These are phyloP conservation scores for Autographa gamma DNA, from an alignment of 2,888 invertebrate species.

Conservation along the genomic window DNA sequence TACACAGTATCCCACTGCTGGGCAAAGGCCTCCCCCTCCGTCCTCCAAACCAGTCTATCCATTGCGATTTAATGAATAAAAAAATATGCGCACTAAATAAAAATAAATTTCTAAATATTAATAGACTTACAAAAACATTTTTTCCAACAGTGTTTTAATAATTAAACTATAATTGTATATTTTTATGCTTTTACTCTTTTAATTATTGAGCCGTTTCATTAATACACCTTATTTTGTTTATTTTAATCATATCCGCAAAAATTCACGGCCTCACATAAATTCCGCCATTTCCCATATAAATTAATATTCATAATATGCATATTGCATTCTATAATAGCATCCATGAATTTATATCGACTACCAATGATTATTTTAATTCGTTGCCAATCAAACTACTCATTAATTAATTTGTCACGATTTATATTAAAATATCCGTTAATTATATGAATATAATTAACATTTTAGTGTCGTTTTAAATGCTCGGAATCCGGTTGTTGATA, in stretches of 20 bases:
- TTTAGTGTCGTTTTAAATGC: conserved; percentile 35
- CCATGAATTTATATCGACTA: conserved; percentile 43
- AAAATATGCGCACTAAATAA: too few species aligned
- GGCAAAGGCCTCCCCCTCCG: too few species aligned
- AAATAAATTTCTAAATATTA: too few species aligned
- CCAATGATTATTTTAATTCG: conserved; percentile 53
- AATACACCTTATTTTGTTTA: too few species aligned
- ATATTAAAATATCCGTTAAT: conserved; percentile 57
- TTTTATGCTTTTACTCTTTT: too few species aligned
- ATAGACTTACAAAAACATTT: too few species aligned
- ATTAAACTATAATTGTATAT: too few species aligned
- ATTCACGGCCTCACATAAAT: background rate
- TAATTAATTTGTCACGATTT: conserved; percentile 71
- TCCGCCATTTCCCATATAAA: conserved; percentile 16
- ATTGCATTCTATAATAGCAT: conserved; percentile 42
- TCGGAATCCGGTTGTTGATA: conserved; percentile 43
- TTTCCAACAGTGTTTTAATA: too few species aligned
- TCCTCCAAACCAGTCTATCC: too few species aligned
- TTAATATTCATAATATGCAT: conserved; percentile 47
- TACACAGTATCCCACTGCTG: too few species aligned
- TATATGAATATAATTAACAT: conserved; percentile 54
- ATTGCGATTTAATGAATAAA: too few species aligned
- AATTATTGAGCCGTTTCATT: too few species aligned
- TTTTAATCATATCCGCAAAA: background rate
- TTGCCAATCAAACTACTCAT: conserved; percentile 63